phyloP scores from a whole-genome alignment of 2,888 invertebrate species.

The Homarus gammarus region DNA sequence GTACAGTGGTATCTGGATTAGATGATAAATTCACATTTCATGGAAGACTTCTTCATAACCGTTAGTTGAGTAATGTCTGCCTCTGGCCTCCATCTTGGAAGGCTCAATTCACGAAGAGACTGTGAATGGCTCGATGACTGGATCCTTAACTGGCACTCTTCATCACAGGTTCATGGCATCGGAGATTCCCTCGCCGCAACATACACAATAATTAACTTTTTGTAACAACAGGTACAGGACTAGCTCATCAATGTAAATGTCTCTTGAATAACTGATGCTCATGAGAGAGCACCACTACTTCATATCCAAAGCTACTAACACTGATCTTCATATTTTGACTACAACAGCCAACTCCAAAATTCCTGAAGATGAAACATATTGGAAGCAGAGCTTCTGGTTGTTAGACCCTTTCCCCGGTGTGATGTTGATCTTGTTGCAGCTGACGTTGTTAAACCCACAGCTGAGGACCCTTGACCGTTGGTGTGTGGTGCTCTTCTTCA shows the following conservation, averaged over 20 bases:
- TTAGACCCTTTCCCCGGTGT: conserved; percentile 40
- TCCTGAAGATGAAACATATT: not conserved
- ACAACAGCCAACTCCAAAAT: conserved; percentile 7
- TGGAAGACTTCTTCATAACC: too few relatives aligned
- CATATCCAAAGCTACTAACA: conserved; percentile 10
- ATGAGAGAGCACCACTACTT: not conserved
- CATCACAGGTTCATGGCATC: conserved; percentile 7
- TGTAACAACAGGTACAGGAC: conserved; percentile 17
- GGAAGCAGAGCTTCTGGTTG: conserved; percentile 36
- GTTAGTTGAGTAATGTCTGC: not conserved
- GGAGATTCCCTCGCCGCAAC: not conserved
- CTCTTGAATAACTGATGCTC: not conserved
- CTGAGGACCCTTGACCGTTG: conserved; percentile 44
- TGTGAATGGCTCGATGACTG: conserved; percentile 3
- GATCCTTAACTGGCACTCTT: not conserved
- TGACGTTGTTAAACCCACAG: conserved; percentile 47
- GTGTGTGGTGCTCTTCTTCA: conserved; percentile 21
- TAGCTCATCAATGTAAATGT: conserved; percentile 15
- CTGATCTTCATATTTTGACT: not conserved
- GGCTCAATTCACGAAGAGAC: not conserved
- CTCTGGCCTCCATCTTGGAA: not conserved
- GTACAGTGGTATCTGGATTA: too few relatives aligned
- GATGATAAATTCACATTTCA: too few relatives aligned
- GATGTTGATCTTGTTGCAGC: conserved; percentile 34
- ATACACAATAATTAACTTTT: conserved; percentile 25